Base-by-base conservation (phyloP, 2,113 vertebrate species). In the Catharus bicknelli region DNA sequence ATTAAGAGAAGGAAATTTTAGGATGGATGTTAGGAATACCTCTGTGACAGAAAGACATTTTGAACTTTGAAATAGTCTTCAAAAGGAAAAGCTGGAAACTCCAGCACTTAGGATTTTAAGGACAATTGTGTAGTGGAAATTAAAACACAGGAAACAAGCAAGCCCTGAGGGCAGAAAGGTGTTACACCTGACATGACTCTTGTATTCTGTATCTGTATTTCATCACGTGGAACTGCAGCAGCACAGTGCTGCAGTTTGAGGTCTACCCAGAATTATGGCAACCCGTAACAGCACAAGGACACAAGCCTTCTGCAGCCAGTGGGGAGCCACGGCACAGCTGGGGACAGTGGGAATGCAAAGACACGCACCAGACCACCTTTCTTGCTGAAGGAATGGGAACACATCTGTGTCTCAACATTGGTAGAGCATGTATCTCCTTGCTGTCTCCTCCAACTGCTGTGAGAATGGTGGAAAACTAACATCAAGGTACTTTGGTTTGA, bases 1-100 rank as follows among this genome's bases (percentile, higher is more conserved):
- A 92, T 85, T 66, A 76, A 85, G 54, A 89, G 55, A 90, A 89
- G 67, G 74, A 91, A 79, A 85, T 89, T 89, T 90, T 77, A 58
- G 62, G 38, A 69, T 87, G 42, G 81, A 92, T 81, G n/a, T 92
- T 69, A 95, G 77, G 77, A 84, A 92, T 86, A 55, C 10, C 55
- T 69, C 27, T 29, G 45, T 83, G 43, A 66, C 36, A 83, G 30
- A 16, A 70, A 67, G 51, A 72, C 5, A 58, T 70, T 88, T 70
- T 16, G 17, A 74, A 67, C 21, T 75, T 36, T 59, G 68, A 73
- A 88, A 68, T 13, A 51, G 17, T 51, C 20, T 78, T 43, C 55
- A 59, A 74, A 66, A 85, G 51, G 42, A 94, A 94, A 85, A 69
- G 17, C 32, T 85, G 68, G 67, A 83, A 90, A 64, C 58, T 62